These are phyloP conservation scores for Rhyacophila brunnea DNA, from an alignment of 1,140 invertebrate genomes.

Conservation along the genomic window DNA sequence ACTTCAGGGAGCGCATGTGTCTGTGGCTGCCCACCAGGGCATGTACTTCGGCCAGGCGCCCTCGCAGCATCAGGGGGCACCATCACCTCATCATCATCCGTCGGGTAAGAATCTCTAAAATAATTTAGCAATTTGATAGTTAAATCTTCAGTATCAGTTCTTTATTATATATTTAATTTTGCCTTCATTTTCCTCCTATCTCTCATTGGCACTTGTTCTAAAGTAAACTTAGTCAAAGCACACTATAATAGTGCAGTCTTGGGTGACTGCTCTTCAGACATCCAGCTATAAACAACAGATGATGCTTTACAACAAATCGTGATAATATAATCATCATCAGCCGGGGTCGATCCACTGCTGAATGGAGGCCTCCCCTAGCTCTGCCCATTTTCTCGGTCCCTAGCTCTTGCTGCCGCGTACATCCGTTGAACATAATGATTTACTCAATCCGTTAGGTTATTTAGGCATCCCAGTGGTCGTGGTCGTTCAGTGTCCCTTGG, in stretches of 20 bases:
- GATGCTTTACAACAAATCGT: too few relatives aligned
- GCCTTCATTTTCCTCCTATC: not conserved
- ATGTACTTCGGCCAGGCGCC: slow-evolving; percentile 63
- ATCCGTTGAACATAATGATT: too few relatives aligned
- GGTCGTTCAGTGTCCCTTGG: too few relatives aligned
- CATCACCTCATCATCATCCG: slow-evolving; percentile 35
- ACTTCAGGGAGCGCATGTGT: slow-evolving; percentile 59
- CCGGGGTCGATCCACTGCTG: too few relatives aligned
- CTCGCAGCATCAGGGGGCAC: slow-evolving; percentile 41
- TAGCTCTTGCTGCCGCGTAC: too few relatives aligned
- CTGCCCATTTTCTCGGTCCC: too few relatives aligned
- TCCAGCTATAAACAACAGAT: too few relatives aligned
- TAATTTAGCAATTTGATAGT: not conserved
- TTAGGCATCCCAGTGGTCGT: too few relatives aligned
- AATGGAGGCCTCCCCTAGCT: too few relatives aligned
- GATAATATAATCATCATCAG: too few relatives aligned
- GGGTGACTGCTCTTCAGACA: too few relatives aligned
- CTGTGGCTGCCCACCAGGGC: slow-evolving; percentile 74
- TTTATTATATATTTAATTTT: not conserved
- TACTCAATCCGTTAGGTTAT: too few relatives aligned
- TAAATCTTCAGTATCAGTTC: not conserved
- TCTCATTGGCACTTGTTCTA: not conserved
- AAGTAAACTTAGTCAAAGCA: not conserved
- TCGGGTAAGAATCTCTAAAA: slow-evolving; percentile 2
- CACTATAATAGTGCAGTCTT: not conserved